Conservation (phyloP, 2,797 vertebrate genomes). For the Protosalanx chinensis region DNA sequence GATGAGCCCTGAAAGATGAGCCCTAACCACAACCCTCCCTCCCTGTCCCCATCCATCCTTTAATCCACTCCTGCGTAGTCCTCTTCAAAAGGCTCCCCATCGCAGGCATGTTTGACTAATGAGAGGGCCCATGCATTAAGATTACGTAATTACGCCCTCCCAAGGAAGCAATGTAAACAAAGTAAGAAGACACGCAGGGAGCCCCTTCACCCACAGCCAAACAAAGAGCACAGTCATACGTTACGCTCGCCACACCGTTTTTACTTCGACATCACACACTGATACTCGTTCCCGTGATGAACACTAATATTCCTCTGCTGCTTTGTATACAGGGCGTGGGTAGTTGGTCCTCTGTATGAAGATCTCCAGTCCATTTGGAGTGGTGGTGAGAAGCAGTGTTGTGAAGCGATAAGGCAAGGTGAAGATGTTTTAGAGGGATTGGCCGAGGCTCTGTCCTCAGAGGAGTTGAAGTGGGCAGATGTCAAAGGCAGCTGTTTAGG, state of each 20-base stretch:
- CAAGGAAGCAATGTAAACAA: slow-evolving; percentile 44
- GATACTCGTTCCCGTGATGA: slow-evolving; percentile 27
- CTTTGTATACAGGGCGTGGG: slow-evolving; percentile 37
- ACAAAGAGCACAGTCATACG: slow-evolving; percentile 42
- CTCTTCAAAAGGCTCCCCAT: slow-evolving; percentile 27
- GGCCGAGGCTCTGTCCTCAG: slow-evolving; percentile 48
- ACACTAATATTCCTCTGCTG: slow-evolving; percentile 32
- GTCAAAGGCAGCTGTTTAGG: slow-evolving; percentile 18
- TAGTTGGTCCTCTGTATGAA: slow-evolving; percentile 25
- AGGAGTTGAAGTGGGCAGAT: slow-evolving; percentile 33
- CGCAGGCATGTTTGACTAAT: slow-evolving; percentile 30
- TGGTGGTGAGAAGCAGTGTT: slow-evolving; percentile 34
- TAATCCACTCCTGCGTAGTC: slow-evolving; percentile 11
- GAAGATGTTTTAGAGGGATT: slow-evolving; percentile 46
- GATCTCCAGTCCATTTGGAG: slow-evolving; percentile 31
- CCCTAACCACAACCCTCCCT: slow-evolving; percentile 18
- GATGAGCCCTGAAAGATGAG: slow-evolving; percentile 29
- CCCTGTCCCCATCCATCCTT: slow-evolving; percentile 13
- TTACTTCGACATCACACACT: slow-evolving; percentile 37
- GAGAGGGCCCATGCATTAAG: slow-evolving; percentile 18
- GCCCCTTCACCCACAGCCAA: slow-evolving; percentile 32
- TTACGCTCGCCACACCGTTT: slow-evolving; percentile 16
- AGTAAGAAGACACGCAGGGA: slow-evolving; percentile 21
- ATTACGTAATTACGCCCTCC: slow-evolving; percentile 40
- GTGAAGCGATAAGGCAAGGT: slow-evolving; percentile 45